Base-by-base conservation (phyloP, 2,797 vertebrate genomes). In the Bradypodion ventrale region DNA sequence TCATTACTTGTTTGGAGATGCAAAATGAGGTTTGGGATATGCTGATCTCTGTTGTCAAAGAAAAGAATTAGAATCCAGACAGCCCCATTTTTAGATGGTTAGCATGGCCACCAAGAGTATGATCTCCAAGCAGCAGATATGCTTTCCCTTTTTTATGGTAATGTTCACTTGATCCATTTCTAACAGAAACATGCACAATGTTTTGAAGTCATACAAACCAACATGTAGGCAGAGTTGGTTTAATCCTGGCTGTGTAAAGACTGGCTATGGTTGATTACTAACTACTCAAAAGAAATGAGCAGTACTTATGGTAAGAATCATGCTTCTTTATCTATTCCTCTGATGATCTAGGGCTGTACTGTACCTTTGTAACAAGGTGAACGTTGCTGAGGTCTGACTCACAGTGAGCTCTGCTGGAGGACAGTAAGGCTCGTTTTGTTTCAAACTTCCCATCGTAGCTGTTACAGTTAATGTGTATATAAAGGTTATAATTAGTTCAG, bases 401-500 rank as follows among this genome's bases (percentile, higher is more conserved):
- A 44, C 37, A 32, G 27, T 8, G 69, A 59, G 35, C 7, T 12
- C 19, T 25, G 10, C 19, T 49, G 44, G 46, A 63, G 23, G 68
- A 23, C 25, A 8, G 40, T 42, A 59, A 27, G 42, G 4, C 12
- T 6, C 29, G 59, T 76, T 76, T 27, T 6, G 16, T 66, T 42
- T 76, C 59, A 76, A 68, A 83, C 23, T 68, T 9, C 52, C 15
- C 25, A 44, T 5, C 32, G 7, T 59, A 37, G 49, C 29, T 32
- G 32, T 10, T 59, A 68, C 44, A 35, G 40, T n/a, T 68, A 29
- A n/a, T 56, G 63, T 59, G 16, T 42, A 16, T 70, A 7, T 62
- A 29, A 72, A 72, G 37, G 37, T 23, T 62, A 72, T 82, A 62
- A 73, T 82, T 82, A 76, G 12, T 68, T 83, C 66, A 59, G 29